Evolutionary conservation across 1,140 invertebrate genomes (phyloP), one percentile per base, ranked within the genome.

Genomic region (Aphaenogaster floridana): DNA sequence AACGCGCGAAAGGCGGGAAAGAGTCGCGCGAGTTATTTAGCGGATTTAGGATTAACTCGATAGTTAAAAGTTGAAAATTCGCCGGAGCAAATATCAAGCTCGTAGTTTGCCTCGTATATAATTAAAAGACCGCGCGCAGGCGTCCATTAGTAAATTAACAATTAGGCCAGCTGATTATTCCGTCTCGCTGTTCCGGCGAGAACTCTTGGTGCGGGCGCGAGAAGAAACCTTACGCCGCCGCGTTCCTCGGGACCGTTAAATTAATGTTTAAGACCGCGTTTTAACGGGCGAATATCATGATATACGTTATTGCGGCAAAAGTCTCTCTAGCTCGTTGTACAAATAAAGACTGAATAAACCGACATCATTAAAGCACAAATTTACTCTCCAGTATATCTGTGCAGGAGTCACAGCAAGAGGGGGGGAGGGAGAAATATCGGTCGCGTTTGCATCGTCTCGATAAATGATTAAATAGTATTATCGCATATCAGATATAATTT

Each of bases 111-210:
- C 3, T 28, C 4, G 42, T 64, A 61, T 84, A 72, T 88, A 88
- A 90, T 90, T 90, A 85, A 85, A 88, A 90, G 74, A 69, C 45
- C 34, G 8, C 42, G 21, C 54, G 28, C 39, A n/a, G 50, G n/a
- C 34, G n/a, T 28, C 68, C 69, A 86, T 88, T 90, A 88, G 86
- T 90, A 88, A 90, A 90, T 90, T 90, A 90, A 90, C 80, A 85
- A 90, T 90, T 88, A 69, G 89, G 68, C 42, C 69, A 74, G 80
- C 64, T 78, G 87, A 90, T 90, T 90, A 87, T 76, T 66, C 68
- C 8, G 45, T n/a, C 36, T 61, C 50, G 59, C 76, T 68, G 74
- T 78, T 54, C 42, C 79, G 42, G n/a, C 36, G 28, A 28, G 28
- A 28, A 21, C 17, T 21, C 52, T 84, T 48, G 48, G 45, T 8